A percentile compares a stretch with the other conserved stretches of the same genome.
phyloP scores from a whole-genome alignment of 2,797 vertebrate genomes.

The Balearica regulorum region DNA sequence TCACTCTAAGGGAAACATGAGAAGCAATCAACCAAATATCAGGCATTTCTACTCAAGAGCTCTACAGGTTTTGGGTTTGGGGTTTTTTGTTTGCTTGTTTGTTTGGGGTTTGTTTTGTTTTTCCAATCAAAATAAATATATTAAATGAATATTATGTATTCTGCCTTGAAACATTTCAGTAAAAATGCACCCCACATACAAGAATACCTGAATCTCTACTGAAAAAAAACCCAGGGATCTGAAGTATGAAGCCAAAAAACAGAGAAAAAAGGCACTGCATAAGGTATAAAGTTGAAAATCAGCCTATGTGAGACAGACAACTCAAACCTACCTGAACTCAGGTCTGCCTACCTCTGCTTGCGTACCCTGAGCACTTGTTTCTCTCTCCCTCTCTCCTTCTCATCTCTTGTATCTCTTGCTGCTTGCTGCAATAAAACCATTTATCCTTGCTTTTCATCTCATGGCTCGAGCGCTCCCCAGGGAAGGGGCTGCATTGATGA shows the following conservation, averaged over 20 bases:
- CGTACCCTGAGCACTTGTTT: accelerated
- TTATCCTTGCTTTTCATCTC: not conserved
- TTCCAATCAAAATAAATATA: not conserved
- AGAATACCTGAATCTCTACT: not conserved
- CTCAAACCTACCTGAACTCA: not conserved
- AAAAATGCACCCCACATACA: not conserved
- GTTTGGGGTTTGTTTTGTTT: not conserved
- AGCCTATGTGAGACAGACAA: not conserved
- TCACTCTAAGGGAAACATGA: not conserved
- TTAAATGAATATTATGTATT: not conserved
- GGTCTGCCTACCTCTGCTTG: not conserved
- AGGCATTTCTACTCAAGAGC: not conserved
- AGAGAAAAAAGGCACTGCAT: not conserved
- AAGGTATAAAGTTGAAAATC: not conserved
- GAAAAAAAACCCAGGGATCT: not conserved
- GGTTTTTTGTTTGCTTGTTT: no score
- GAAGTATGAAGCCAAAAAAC: not conserved
- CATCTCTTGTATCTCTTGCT: not conserved
- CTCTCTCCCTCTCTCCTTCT: not conserved
- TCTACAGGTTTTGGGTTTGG: not conserved
- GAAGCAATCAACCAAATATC: not conserved
- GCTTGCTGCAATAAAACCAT: not conserved
- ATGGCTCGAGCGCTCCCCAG: not conserved
- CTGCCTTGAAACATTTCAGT: not conserved
- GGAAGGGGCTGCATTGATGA: not conserved